Conservation (phyloP, 53 echinoderm and acorn worm genomes). For the Luidia sarsii region DNA sequence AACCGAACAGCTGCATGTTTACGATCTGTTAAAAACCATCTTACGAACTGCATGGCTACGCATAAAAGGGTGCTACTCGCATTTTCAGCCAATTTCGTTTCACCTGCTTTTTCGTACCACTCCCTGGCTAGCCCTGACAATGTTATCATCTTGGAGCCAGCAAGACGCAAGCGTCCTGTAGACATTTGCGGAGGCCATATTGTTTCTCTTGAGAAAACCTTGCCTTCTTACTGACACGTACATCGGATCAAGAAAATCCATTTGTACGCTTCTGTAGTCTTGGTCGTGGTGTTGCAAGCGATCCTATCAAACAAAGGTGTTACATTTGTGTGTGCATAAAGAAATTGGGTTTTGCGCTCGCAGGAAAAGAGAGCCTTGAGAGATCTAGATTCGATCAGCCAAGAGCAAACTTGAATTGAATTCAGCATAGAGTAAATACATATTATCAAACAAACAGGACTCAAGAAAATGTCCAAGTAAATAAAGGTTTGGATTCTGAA, state of each 20-base stretch:
- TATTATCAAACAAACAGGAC: background rate
- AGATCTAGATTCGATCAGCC: background rate
- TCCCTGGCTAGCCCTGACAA: too few species aligned
- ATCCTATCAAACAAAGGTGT: background rate
- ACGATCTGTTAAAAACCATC: too few species aligned
- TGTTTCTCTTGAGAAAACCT: background rate
- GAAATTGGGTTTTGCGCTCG: constrained; percentile 33
- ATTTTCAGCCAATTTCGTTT: constrained; percentile 4
- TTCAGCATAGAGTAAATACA: background rate
- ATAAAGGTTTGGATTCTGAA: background rate
- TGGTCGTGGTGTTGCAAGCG: background rate
- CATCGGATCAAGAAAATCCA: background rate
- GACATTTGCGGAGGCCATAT: too few species aligned
- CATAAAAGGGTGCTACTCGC: background rate
- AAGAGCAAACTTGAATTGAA: background rate
- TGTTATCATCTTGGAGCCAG: too few species aligned
- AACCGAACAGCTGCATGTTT: too few species aligned
- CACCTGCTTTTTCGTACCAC: background rate
- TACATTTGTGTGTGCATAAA: constrained; percentile 8
- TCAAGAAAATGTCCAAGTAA: background rate
- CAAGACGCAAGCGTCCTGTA: too few species aligned
- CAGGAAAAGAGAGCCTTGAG: background rate
- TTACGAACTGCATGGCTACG: too few species aligned
- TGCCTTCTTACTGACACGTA: constrained; percentile 14
- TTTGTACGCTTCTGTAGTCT: background rate